Evolutionary conservation across 2,888 invertebrate species (phyloP).

Genomic region (Octonoba sinensis): DNA sequence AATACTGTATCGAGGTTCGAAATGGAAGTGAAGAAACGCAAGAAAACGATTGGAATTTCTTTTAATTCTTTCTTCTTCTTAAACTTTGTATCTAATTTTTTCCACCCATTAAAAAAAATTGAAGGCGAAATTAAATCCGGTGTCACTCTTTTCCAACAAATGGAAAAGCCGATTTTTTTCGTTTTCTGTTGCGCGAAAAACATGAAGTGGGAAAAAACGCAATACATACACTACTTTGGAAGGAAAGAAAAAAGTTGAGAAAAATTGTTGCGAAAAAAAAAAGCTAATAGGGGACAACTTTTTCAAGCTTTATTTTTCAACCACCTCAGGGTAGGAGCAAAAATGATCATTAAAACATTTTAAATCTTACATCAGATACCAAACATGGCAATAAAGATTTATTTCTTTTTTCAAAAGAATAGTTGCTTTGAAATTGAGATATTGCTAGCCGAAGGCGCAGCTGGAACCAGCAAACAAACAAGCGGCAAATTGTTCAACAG

Average conservation of each 20-base stretch:
- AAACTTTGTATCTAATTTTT: constrained; percentile 1
- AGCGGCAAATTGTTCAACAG: no score
- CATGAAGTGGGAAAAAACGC: no score
- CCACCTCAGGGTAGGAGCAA: no score
- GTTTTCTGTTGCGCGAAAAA: neutral
- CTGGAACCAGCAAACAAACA: no score
- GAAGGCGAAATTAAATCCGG: constrained; percentile 31
- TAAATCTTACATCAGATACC: no score
- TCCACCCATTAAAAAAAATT: neutral
- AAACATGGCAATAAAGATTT: no score
- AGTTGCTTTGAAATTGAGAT: no score
- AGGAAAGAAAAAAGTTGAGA: neutral
- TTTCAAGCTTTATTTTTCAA: neutral
- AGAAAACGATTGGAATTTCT: constrained; percentile 13
- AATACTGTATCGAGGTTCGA: constrained; percentile 5
- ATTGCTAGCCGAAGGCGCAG: no score
- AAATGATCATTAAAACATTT: no score
- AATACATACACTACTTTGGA: no score
- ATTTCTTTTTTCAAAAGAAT: no score
- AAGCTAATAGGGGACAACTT: neutral
- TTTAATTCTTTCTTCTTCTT: constrained; percentile 2
- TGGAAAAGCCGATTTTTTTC: no score
- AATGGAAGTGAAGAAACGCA: constrained; percentile 23
- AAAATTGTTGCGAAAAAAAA: neutral
- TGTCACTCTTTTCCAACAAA: constrained; percentile 8